Percentiles rank a stretch among this genome's conserved stretches.
Conservation (phyloP, 1,140 invertebrate species). For the Anastatus disparis region DNA sequence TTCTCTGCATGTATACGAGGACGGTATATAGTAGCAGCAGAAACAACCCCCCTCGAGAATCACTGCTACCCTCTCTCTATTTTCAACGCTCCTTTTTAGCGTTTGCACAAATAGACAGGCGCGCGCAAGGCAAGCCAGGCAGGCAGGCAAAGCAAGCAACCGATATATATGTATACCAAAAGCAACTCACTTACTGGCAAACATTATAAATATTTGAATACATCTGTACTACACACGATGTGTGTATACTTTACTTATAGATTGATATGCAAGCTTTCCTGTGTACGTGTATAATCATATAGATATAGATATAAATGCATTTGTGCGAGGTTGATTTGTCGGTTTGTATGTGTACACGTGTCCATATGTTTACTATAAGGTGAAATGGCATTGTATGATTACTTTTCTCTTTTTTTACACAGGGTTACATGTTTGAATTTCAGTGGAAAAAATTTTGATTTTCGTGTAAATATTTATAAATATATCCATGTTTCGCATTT, state of each 20-base stretch:
- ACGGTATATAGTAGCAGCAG: not conserved
- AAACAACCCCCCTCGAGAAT: slow-evolving; percentile 30
- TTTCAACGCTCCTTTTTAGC: slow-evolving; percentile 9
- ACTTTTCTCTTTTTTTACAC: too few relatives aligned
- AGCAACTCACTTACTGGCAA: not conserved
- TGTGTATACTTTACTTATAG: too few relatives aligned
- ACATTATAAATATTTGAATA: slow-evolving; percentile 39
- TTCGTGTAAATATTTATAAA: too few relatives aligned
- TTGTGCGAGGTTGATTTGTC: not conserved
- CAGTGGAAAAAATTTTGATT: too few relatives aligned
- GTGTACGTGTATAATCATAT: not conserved
- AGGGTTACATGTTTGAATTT: too few relatives aligned
- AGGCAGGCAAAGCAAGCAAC: not conserved
- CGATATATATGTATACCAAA: too few relatives aligned
- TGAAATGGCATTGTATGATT: too few relatives aligned
- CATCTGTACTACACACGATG: not conserved
- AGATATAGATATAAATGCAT: not conserved
- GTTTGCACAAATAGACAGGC: not conserved
- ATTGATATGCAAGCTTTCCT: too few relatives aligned
- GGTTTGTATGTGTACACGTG: not conserved
- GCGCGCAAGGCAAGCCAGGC: too few relatives aligned
- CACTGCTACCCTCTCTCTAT: not conserved
- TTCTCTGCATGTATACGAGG: not conserved
- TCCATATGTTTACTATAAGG: not conserved
- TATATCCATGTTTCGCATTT: too few relatives aligned